phyloP scores from a whole-genome alignment of 2,797 vertebrate genomes.

The Leuciscus waleckii region DNA sequence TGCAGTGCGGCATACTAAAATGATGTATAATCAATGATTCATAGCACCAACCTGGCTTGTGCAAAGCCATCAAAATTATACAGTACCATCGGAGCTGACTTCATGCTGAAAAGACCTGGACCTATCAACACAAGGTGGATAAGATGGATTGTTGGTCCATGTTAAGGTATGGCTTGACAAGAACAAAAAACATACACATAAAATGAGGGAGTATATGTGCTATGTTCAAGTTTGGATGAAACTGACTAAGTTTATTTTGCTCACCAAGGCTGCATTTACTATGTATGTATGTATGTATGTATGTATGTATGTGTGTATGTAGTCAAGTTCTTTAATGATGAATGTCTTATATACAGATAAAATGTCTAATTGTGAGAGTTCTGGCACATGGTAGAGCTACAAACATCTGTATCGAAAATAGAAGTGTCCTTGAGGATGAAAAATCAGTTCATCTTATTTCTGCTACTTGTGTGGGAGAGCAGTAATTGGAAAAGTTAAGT shows the following conservation, averaged over 20 bases:
- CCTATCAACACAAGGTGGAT: not conserved
- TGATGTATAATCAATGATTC: constrained; percentile 86
- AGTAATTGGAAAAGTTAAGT: constrained; percentile 40
- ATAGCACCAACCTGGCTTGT: constrained; percentile 77
- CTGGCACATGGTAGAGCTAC: constrained; percentile 10
- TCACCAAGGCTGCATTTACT: not conserved
- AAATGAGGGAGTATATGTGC: not conserved
- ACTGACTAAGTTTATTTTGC: not conserved
- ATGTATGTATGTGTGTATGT: too few relatives aligned
- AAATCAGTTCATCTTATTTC: constrained; percentile 48
- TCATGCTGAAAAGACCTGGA: constrained; percentile 39
- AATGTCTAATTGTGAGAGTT: constrained; percentile 31
- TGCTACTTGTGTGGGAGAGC: constrained; percentile 35
- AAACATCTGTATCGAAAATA: constrained; percentile 48
- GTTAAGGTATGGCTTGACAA: constrained; percentile 4
- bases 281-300: too few relatives aligned
- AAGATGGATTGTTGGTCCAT: constrained; percentile 11
- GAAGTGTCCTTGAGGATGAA: constrained; percentile 41
- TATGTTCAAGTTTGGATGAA: not conserved
- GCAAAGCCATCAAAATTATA: constrained; percentile 80
- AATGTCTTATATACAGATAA: constrained; percentile 13
- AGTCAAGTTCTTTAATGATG: not conserved
- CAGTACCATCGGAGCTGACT: constrained; percentile 73
- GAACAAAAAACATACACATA: not conserved
- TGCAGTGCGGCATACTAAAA: constrained; percentile 83